Evolutionary conservation across 30 jellyfish, hydroid and myxozoan species (phyloP).

Genomic region (Phacellophora camtschatica): DNA sequence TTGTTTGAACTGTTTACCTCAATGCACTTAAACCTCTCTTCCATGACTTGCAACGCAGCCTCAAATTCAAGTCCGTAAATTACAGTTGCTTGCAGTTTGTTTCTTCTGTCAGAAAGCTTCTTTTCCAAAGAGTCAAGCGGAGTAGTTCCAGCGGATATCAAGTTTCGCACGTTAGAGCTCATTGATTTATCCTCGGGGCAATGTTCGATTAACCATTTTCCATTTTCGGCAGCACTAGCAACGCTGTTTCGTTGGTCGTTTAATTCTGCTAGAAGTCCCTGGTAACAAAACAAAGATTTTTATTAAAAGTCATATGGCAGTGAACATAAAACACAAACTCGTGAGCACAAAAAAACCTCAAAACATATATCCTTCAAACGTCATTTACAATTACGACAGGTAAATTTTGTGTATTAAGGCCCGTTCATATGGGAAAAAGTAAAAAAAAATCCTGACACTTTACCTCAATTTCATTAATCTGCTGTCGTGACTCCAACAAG

Average conservation of each 20-base stretch:
- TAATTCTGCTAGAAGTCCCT: conserved; percentile 71
- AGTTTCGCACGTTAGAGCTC: conserved; percentile 87
- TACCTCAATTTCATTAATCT: conserved; percentile 77
- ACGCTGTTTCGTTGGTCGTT: conserved; percentile 35
- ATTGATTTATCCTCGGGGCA: conserved; percentile 69
- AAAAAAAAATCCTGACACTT: too few relatives aligned
- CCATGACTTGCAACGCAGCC: conserved; percentile 54
- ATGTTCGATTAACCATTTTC: conserved; percentile 82
- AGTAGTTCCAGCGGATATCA: conserved; percentile 55
- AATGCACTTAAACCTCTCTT: conserved; percentile 53
- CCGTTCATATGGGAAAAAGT: too few relatives aligned
- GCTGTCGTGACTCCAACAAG: conserved; percentile 72
- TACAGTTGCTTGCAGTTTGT: conserved; percentile 74
- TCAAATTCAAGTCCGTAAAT: conserved; percentile 88
- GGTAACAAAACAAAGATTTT: too few relatives aligned
- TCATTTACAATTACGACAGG: too few relatives aligned
- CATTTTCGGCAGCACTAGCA: conserved; percentile 67
- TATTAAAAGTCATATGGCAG: too few relatives aligned
- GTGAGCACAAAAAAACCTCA: too few relatives aligned
- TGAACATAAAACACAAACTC: too few relatives aligned
- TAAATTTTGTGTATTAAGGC: too few relatives aligned
- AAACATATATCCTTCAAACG: too few relatives aligned
- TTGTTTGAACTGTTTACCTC: conserved; percentile 61
- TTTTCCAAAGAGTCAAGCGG: conserved; percentile 76
- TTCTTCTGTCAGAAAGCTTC: conserved; percentile 48